Percentiles rank a stretch among this genome's conserved stretches.
These are phyloP conservation scores for Cryptophagus acutangulus DNA, from an alignment of 2,888 invertebrate genomes.

Conservation along the genomic window DNA sequence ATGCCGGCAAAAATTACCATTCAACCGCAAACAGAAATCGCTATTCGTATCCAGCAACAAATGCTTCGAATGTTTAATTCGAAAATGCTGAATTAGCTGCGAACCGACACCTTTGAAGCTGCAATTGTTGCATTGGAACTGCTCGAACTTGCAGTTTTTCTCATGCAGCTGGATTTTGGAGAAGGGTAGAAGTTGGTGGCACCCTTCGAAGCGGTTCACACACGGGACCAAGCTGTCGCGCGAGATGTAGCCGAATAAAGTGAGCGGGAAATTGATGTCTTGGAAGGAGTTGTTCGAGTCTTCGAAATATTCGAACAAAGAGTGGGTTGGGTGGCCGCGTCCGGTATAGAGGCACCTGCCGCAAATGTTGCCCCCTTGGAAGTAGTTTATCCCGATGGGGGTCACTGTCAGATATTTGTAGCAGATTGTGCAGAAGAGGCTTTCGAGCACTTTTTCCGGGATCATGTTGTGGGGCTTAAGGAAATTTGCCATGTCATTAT, in stretches of 20 bases:
- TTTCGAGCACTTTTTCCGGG: slow-evolving; percentile 20
- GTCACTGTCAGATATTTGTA: slow-evolving; percentile 22
- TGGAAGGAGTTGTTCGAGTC: slow-evolving; percentile 3
- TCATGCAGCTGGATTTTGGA: slow-evolving; percentile 18
- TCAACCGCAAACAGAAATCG: too few relatives aligned
- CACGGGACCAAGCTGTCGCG: slow-evolving; percentile 18
- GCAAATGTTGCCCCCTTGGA: slow-evolving; percentile 21
- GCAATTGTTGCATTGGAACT: slow-evolving; percentile 16
- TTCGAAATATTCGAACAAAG: slow-evolving; percentile 17
- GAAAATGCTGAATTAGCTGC: slow-evolving; percentile 22
- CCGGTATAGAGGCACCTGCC: slow-evolving; percentile 20
- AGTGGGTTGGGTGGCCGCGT: slow-evolving; percentile 6
- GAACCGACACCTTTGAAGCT: slow-evolving; percentile 21
- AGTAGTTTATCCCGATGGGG: slow-evolving; percentile 21
- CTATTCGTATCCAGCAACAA: slow-evolving; percentile 9
- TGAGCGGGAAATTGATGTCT: slow-evolving; percentile 15
- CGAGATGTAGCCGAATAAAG: slow-evolving; percentile 17
- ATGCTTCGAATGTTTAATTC: slow-evolving; percentile 14
- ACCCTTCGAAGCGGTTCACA: slow-evolving; percentile 23
- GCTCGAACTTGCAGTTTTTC: slow-evolving; percentile 13
- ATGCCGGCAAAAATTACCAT: too few relatives aligned
- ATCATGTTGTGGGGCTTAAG: too few relatives aligned
- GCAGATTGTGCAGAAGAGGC: slow-evolving; percentile 18
- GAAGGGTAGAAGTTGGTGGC: slow-evolving; percentile 15
- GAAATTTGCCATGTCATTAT: too few relatives aligned